These are phyloP conservation scores for Athalia circularis DNA, from an alignment of 2,888 invertebrate species.

Conservation along the genomic window DNA sequence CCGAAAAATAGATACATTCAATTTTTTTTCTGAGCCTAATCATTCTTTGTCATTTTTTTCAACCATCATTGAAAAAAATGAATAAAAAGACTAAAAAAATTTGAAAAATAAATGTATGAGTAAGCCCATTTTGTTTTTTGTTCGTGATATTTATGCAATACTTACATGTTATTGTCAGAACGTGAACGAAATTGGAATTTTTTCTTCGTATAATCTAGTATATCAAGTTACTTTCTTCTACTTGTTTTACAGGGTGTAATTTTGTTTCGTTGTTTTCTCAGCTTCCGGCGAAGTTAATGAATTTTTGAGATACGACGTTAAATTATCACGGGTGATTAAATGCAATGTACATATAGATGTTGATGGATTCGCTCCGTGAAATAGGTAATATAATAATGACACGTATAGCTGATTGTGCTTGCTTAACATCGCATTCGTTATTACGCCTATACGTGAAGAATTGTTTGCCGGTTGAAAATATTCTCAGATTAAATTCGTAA, in stretches of 20 bases:
- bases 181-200: conserved; percentile 13
- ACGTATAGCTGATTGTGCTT: no score
- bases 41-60: no score
- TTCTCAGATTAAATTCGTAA: background rate
- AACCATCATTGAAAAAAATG: no score
- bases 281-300: background rate
- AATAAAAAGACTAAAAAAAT: no score
- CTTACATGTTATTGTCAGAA: no score
- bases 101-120: no score
- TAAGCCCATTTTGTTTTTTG: no score
- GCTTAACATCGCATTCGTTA: background rate
- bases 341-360: background rate
- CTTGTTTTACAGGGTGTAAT: background rate
- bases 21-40: no score
- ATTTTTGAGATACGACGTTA: conserved; percentile 8
- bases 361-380: background rate
- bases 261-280: conserved; percentile 3
- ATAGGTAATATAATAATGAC: background rate
- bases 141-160: no score
- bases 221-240: background rate
- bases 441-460: background rate
- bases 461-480: background rate
- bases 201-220: conserved; percentile 1
- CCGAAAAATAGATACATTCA: no score
- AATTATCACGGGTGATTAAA: conserved; percentile 10